Evolutionary conservation across 2,113 vertebrate genomes (phyloP), one percentile per base, ranked within the genome.

Genomic region (Calypte anna): DNA sequence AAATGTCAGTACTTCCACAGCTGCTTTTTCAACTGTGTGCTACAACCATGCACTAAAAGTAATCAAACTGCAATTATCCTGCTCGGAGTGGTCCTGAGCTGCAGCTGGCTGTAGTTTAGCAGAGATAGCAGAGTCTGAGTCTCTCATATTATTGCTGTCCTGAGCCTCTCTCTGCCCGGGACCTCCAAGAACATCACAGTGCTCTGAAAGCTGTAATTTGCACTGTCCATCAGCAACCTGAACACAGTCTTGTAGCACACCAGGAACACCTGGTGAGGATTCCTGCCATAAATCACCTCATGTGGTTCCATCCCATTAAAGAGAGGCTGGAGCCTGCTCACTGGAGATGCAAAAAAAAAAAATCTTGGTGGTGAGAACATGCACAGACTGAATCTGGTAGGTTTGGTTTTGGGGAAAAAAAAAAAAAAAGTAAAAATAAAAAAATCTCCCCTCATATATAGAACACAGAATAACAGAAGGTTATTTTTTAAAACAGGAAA

Each of bases 401-500:
- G 58, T 74, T 70, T 31, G 36, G 54, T 70, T 44, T 24, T n/a
- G n/a, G 11, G 10, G 11, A 12, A 53, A 53, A 25, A 5, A 53
- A 63, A 55, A 33, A 46, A 67, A 9, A 10, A 27, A 21, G 4
- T 57, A 69, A 69, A 30, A 10, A 28, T 55, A 57, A 70, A 63
- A 46, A 68, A 28, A 8, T 22, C 61, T 77, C 51, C 77, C 15
- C 27, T 24, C 27, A 12, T 20, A 5, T 58, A 22, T 2, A 30
- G 44, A 59, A 62, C 40, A 40, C 12, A 40, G 40, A 40, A 40
- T 40, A 40, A 40, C 40, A 40, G 40, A 40, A 40, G 44, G 0
- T 64, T 44, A 61, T 69, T 87, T 87, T 89, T 80, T 33, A 50
- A 86, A 96, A 57, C 31, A 63, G 76, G 55, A 59, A 69, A 86